Conservation (phyloP, 2,888 invertebrate genomes). For the Papilio protenor region DNA sequence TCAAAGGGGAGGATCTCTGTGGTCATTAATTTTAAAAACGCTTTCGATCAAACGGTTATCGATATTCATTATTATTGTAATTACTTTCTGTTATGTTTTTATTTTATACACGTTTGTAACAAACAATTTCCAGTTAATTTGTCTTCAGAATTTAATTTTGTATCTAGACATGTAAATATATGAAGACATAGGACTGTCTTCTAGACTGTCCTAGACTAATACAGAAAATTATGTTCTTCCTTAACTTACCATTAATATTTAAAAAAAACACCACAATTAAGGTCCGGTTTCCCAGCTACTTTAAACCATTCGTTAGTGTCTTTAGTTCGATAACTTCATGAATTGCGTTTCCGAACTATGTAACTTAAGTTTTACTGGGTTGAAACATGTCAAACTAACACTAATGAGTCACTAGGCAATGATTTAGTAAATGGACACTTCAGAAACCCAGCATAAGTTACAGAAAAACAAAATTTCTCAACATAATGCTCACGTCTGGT, state of each 20-base stretch:
- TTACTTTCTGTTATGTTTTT: constrained; percentile 7
- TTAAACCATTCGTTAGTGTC: too few species aligned
- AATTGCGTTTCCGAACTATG: too few species aligned
- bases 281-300: too few species aligned
- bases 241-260: too few species aligned
- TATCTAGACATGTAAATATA: neutral
- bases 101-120: neutral
- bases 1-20: neutral
- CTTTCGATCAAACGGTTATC: constrained; percentile 22
- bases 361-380: too few species aligned
- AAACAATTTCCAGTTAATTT: constrained; percentile 2
- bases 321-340: too few species aligned
- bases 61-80: constrained; percentile 29
- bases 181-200: neutral
- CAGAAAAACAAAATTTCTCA: neutral
- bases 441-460: neutral
- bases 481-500: neutral
- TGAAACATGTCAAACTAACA: too few species aligned
- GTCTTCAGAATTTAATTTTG: neutral
- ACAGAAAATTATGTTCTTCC: too few species aligned
- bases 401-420: too few species aligned
- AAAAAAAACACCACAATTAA: too few species aligned
- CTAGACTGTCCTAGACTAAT: neutral
- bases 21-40: constrained; percentile 22
- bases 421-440: neutral